Base-by-base conservation (phyloP, 2,113 vertebrate species). In the Micromys minutus region DNA sequence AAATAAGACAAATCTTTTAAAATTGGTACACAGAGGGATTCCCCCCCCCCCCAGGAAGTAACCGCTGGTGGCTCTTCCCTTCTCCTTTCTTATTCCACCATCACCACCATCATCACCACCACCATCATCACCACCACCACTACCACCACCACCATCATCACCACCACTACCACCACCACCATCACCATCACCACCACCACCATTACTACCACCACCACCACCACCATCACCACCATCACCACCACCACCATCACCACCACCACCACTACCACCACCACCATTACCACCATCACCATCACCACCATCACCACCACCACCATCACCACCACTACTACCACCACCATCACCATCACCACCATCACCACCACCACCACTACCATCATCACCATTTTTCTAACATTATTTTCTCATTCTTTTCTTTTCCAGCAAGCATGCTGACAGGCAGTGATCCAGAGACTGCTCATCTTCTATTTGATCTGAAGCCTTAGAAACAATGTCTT, bases 321-420 rank as follows among this genome's bases (percentile, higher is more conserved):
- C 19, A 61, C 17, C 7, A n/a, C 8, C 69, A 26, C 10, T 16
- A 79, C 0, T 45, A 75, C 0, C 45, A 45, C 0, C 39, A 61
- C 2, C 12, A n/a, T 2, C 36, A 55, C 0, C 47, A 76, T 1
- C n/a, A 22, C 0, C 42, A 42, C 7, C 16, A 34, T 11, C 15
- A 21, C 0, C 59, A 69, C 4, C 39, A 45, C 1, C 45, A 63
- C 1, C n/a, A 29, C 2, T 24, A 36, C 3, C 31, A 36, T 31
- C 15, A 16, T 0, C 12, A 8, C 45, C 45, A 9, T 31, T 8
- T 42, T 47, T 57, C 45, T 94, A 55, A 96, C 47, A 17, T 52
- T 57, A 39, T 94, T 85, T 95, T 95, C 75, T 1, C 39, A 1
- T 45, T 95, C 74, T 97, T 97, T 94, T 96, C 97, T 97, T 97